Evolutionary conservation across 2,888 invertebrate species (phyloP), one percentile per base, ranked within the genome.

Genomic region (Schrankia costaestrigalis): DNA sequence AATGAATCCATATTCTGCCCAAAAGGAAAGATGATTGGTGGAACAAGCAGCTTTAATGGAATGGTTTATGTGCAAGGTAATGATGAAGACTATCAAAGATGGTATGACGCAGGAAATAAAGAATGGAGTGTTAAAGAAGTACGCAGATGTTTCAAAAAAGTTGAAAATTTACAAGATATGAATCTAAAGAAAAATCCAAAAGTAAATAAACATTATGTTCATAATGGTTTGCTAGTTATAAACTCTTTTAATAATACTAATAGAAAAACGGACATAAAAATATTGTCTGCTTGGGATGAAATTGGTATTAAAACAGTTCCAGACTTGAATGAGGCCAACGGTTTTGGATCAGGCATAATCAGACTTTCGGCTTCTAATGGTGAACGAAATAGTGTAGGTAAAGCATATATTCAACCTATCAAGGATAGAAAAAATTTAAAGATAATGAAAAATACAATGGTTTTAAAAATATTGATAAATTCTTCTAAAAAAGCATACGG

Each of bases 11-110:
- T 78, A 8, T 47, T 41, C 3, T 90, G 90, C 91, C 86, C 91
- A 3, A 78, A 91, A 27, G 93, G 92, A 0, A 92, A 91, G 62
- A 78, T 90, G 65, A 69, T 91, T 32, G 91, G 91, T 22, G 91
- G 91, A 0, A 72, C 81, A 0, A 89, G 90, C 11, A 77, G 78
- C 3, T 59, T 91, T 1, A 91, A 91, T 62, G 88, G 71, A n/a
- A 90, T 90, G 84, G 61, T 90, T 19, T 91, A 90, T 47, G 63
- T 90, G 1, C 83, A 85, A 23, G 91, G 91, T 0, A 83, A 74
- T 39, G 61, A 61, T 0, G 40, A 65, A 1, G 90, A 91, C 49
- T 91, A 81, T 41, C 71, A 89, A 34, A 58, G 63, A 9, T 92
- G 92, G 91, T 78, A 77, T 11, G 59, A 71, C 1, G 62, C 69